Percentiles rank a stretch among this genome's conserved stretches.
These are phyloP conservation scores for Procambarus clarkii DNA, from an alignment of 1,140 invertebrate species.

Conservation along the genomic window DNA sequence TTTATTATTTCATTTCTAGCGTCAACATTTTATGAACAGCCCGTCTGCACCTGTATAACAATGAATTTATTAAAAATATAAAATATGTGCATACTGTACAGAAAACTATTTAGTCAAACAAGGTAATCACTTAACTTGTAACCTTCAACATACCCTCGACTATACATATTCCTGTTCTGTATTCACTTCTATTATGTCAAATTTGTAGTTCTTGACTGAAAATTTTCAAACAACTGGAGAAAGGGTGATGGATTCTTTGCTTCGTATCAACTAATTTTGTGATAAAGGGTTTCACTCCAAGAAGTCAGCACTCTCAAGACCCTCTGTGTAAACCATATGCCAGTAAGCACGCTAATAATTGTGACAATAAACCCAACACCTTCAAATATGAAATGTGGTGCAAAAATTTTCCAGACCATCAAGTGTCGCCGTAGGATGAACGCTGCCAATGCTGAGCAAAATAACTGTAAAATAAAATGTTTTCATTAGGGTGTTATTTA, in stretches of 20 bases:
- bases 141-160: too few species aligned
- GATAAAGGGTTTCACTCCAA: slow-evolving; percentile 37
- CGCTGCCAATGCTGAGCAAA: slow-evolving; percentile 80
- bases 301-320: slow-evolving; percentile 60
- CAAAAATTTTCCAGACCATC: slow-evolving; percentile 99
- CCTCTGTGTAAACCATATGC: slow-evolving; percentile 74
- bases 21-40: too few species aligned
- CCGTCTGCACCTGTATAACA: too few species aligned
- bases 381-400: slow-evolving; percentile 95
- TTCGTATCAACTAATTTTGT: neutral
- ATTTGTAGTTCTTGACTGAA: neutral
- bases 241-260: neutral
- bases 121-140: too few species aligned
- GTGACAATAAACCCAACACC: slow-evolving; percentile 83
- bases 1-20: too few species aligned
- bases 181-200: neutral
- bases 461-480: slow-evolving; percentile 60
- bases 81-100: too few species aligned
- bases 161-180: too few species aligned
- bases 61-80: too few species aligned
- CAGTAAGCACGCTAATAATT: slow-evolving; percentile 72
- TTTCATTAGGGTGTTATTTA: too few species aligned
- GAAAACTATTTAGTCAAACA: too few species aligned
- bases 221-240: neutral
- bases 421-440: slow-evolving; percentile 93